Evolutionary conservation across 2,888 invertebrate genomes (phyloP).

Genomic region (Torymus aiolomorphi): DNA sequence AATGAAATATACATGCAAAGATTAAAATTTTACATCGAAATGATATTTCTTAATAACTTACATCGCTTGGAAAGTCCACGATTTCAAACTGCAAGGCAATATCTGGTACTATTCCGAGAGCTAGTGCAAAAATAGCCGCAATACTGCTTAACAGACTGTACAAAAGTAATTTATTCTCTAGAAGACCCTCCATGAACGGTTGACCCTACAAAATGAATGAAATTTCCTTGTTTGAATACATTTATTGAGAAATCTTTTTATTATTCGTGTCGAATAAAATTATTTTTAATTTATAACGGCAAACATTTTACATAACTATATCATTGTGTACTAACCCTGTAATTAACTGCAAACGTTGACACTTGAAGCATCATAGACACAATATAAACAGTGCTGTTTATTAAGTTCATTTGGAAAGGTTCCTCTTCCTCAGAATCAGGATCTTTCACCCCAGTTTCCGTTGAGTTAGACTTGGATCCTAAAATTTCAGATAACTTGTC

Average conservation of each 20-base stretch:
- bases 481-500: constrained; percentile 73
- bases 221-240: constrained; percentile 31
- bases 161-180: constrained; percentile 92
- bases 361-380: constrained; percentile 98
- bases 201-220: constrained; percentile 83
- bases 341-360: constrained; percentile 99
- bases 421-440: constrained; percentile 81
- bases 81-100: constrained; percentile 94
- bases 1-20: not conserved
- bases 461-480: constrained; percentile 58
- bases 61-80: constrained; percentile 93
- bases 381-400: constrained; percentile 98
- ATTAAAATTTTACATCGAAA: not conserved
- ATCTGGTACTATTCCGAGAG: constrained; percentile 90
- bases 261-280: not conserved
- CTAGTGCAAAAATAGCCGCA: constrained; percentile 88
- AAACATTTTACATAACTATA: not conserved
- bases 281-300: not conserved
- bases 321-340: constrained; percentile 83
- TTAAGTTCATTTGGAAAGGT: constrained; percentile 92
- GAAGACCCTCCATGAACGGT: constrained; percentile 98
- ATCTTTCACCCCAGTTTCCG: not conserved
- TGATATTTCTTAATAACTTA: constrained; percentile 76
- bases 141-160: constrained; percentile 93
- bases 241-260: constrained; percentile 16